Percentiles rank a stretch among this genome's conserved stretches.
Conservation (phyloP, 1,140 invertebrate species). For the Dinothrombium tinctorium region DNA sequence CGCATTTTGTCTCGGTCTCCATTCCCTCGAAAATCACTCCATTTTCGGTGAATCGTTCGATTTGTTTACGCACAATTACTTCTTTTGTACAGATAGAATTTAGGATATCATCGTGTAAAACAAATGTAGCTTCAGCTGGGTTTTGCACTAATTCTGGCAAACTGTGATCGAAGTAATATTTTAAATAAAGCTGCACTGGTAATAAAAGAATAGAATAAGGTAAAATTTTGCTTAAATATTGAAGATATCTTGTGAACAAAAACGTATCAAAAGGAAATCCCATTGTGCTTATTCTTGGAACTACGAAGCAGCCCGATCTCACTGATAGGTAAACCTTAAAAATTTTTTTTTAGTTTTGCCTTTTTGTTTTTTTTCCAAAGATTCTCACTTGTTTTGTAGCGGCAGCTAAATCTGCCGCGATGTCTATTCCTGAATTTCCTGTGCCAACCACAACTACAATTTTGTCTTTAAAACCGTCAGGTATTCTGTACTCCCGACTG, state of each 20-base stretch:
- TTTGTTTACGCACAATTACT: slow-evolving; percentile 22
- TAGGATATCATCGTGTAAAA: slow-evolving; percentile 28
- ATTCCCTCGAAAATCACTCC: slow-evolving; percentile 21
- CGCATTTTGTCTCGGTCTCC: slow-evolving; percentile 14
- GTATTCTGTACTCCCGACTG: slow-evolving; percentile 22
- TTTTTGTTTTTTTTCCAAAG: too few relatives aligned
- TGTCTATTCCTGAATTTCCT: slow-evolving; percentile 29
- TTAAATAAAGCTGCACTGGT: slow-evolving; percentile 13
- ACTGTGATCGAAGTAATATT: slow-evolving; percentile 25
- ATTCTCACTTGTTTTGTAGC: too few relatives aligned
- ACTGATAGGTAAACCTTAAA: slow-evolving; percentile 26
- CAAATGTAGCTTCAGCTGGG: too few relatives aligned
- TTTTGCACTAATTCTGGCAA: slow-evolving; percentile 23
- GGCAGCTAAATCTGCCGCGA: slow-evolving; percentile 24
- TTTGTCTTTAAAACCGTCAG: slow-evolving; percentile 20
- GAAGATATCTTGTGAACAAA: slow-evolving; percentile 12
- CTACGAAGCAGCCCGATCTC: slow-evolving; percentile 25
- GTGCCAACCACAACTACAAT: slow-evolving; percentile 26
- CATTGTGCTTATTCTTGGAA: slow-evolving; percentile 20
- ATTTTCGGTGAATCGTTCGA: slow-evolving; percentile 19
- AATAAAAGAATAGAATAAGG: slow-evolving; percentile 12
- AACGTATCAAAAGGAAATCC: slow-evolving; percentile 20
- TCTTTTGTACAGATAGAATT: slow-evolving; percentile 25
- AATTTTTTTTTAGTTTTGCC: too few relatives aligned
- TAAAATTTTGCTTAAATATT: slow-evolving; percentile 2